Evolutionary conservation across 2,113 vertebrate species (phyloP).

Genomic region (Penelope pileata): DNA sequence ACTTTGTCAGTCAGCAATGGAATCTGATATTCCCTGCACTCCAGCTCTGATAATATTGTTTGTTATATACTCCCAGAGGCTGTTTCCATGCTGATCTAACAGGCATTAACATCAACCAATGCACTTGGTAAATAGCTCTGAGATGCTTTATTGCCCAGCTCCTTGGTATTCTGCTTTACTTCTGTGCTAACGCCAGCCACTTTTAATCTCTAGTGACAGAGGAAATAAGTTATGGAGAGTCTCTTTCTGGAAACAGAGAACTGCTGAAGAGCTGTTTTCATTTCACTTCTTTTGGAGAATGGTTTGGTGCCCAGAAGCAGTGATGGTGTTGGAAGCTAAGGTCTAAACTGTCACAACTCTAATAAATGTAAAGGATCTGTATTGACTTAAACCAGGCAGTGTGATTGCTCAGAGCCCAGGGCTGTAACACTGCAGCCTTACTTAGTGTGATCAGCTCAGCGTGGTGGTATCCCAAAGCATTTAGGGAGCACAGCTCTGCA

Average conservation of each 20-base stretch:
- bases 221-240: background rate
- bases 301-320: background rate
- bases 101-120: conserved; percentile 10
- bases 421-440: background rate
- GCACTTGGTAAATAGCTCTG: background rate
- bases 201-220: background rate
- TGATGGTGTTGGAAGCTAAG: background rate
- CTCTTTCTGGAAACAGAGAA: background rate
- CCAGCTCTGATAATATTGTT: conserved; percentile 4
- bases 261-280: background rate
- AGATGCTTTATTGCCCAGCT: conserved; percentile 7
- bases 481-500: background rate
- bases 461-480: background rate
- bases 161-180: background rate
- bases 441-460: background rate
- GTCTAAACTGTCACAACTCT: background rate
- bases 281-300: background rate
- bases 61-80: conserved; percentile 9
- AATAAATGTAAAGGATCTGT: background rate
- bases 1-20: background rate
- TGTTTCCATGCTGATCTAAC: conserved; percentile 1
- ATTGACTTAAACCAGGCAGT: rapidly evolving
- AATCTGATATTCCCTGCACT: conserved; percentile 12
- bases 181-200: background rate
- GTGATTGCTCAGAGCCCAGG: background rate